Evolutionary conservation across 2,888 invertebrate species (phyloP).

Genomic region (Iphiclides podalirius): DNA sequence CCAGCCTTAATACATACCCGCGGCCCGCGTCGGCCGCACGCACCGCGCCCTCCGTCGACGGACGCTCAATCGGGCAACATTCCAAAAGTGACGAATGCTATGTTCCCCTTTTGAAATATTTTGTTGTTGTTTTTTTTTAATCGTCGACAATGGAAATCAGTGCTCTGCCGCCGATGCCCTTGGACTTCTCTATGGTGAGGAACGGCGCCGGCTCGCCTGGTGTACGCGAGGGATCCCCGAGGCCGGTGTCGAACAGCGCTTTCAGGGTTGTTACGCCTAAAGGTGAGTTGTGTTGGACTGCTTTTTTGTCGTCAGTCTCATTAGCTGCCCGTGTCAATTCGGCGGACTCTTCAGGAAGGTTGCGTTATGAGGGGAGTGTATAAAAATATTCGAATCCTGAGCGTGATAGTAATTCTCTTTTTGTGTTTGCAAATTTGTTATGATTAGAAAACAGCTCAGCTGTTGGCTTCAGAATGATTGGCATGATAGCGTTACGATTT

Average conservation of each 20-base stretch:
- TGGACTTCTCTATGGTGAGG: constrained; percentile 83
- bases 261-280: constrained; percentile 85
- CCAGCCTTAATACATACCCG: constrained; percentile 66
- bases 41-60: constrained; percentile 36
- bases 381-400: too few relatives aligned
- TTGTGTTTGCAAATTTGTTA: too few relatives aligned
- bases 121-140: constrained; percentile 35
- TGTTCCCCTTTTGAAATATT: constrained; percentile 29
- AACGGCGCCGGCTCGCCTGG: constrained; percentile 62
- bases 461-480: too few relatives aligned
- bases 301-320: background rate
- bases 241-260: constrained; percentile 78
- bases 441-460: too few relatives aligned
- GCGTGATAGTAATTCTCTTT: too few relatives aligned
- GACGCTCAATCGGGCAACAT: constrained; percentile 24
- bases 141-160: constrained; percentile 79
- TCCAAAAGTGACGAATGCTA: constrained; percentile 38
- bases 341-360: background rate
- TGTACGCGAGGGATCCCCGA: constrained; percentile 61
- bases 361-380: too few relatives aligned
- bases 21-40: constrained; percentile 69
- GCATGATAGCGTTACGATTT: too few relatives aligned
- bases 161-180: constrained; percentile 82
- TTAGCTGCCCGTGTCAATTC: background rate
- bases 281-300: constrained; percentile 55